Evolutionary conservation across 92 coral and sea anemone genomes (phyloP).

Genomic region (Parazoanthus darwini): DNA sequence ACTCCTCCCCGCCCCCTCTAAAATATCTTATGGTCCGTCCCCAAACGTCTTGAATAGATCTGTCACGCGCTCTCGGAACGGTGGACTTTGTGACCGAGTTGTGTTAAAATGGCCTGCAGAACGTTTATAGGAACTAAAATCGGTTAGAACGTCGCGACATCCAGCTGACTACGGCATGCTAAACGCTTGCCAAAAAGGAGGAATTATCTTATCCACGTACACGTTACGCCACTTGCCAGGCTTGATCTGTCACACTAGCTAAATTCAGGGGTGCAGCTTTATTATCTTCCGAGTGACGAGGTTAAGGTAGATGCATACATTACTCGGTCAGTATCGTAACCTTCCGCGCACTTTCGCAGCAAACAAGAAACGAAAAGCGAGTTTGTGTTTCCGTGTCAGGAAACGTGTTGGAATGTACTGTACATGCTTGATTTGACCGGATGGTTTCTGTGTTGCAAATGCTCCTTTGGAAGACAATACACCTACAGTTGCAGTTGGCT

Average conservation of each 20-base stretch:
- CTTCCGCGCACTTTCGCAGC: too few relatives aligned
- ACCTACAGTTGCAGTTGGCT: neutral
- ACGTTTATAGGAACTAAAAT: neutral
- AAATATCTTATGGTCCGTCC: too few relatives aligned
- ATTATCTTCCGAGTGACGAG: neutral
- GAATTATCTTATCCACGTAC: neutral
- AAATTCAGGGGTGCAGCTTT: neutral
- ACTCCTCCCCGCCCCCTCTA: too few relatives aligned
- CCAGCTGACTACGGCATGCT: neutral
- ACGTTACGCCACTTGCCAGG: neutral
- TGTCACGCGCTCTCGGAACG: too few relatives aligned
- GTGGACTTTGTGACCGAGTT: too few relatives aligned
- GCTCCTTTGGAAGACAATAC: neutral
- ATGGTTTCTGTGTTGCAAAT: neutral
- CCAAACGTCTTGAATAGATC: too few relatives aligned
- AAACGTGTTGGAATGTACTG: neutral
- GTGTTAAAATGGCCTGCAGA: too few relatives aligned
- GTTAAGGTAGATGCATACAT: neutral
- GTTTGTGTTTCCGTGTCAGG: neutral
- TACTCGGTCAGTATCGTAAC: neutral
- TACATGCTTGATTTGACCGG: neutral
- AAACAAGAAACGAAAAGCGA: neutral
- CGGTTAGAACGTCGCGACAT: neutral
- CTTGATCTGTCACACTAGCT: neutral
- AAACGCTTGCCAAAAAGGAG: neutral